A percentile compares a stretch with the other conserved stretches of the same genome.
Evolutionary conservation across 2,113 vertebrate species (phyloP).

Genomic region (Rissa tridactyla): DNA sequence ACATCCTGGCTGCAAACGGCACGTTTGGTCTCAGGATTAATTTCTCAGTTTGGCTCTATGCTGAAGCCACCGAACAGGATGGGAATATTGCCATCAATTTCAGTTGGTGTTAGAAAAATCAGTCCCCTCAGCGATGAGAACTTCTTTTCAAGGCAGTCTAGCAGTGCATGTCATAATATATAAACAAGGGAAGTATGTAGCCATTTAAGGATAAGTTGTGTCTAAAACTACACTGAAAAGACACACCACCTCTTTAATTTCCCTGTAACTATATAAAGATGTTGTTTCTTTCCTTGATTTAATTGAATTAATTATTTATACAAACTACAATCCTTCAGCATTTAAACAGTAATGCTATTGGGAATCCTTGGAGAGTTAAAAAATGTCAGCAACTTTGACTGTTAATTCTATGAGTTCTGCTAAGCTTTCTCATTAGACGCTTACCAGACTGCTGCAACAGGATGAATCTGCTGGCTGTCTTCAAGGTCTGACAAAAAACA

Average conservation of each 20-base stretch:
- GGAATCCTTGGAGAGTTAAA: background rate
- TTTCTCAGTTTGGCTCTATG: slow-evolving; percentile 12
- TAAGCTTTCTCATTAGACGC: background rate
- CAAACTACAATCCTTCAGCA: background rate
- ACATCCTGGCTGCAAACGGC: background rate
- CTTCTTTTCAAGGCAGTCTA: background rate
- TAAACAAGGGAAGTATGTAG: background rate
- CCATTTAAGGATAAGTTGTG: background rate
- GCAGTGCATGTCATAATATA: background rate
- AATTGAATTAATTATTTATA: background rate
- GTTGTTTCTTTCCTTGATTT: background rate
- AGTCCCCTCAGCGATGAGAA: background rate
- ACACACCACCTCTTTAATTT: background rate
- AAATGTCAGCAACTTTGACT: background rate
- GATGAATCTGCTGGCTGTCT: background rate
- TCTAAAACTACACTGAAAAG: background rate
- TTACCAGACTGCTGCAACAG: background rate
- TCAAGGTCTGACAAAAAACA: background rate
- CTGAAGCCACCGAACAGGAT: background rate
- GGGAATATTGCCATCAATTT: slow-evolving; percentile 8
- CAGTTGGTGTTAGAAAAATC: background rate
- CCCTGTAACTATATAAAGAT: background rate
- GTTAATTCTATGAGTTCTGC: background rate
- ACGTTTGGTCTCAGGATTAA: background rate
- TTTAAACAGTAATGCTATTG: background rate